Conservation (phyloP, 2,113 vertebrate species). For the Gorsachius goisagi region DNA sequence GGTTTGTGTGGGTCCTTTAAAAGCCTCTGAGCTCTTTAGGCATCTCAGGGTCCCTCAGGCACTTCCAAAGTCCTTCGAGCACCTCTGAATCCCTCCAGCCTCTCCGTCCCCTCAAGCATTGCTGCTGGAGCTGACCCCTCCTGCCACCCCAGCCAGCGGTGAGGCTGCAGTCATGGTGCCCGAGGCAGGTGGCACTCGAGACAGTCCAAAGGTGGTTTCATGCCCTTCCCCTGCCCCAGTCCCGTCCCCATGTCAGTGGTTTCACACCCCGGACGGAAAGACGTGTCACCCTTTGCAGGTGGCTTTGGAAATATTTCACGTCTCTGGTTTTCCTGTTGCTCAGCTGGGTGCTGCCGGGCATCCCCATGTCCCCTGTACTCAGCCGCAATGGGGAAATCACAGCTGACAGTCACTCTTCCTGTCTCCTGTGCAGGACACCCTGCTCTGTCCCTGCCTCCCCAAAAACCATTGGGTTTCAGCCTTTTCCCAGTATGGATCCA, state of each 20-base stretch:
- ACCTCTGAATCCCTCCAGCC: background rate
- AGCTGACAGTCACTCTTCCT: background rate
- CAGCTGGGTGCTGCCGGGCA: background rate
- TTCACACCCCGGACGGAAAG: background rate
- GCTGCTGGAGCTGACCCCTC: background rate
- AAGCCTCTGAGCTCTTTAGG: background rate
- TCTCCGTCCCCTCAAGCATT: background rate
- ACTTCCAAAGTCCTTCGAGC: background rate
- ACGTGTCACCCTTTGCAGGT: background rate
- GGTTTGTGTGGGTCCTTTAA: background rate
- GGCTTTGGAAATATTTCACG: background rate
- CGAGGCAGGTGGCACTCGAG: background rate
- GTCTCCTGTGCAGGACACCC: background rate
- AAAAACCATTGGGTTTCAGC: background rate
- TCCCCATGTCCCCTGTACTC: rapidly evolving
- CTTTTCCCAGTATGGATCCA: background rate
- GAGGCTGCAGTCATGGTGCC: rapidly evolving
- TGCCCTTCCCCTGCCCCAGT: background rate
- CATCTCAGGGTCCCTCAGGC: background rate
- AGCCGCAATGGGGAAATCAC: background rate
- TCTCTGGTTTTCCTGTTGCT: slow-evolving; percentile 52
- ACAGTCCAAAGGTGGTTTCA: background rate
- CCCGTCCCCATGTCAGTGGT: background rate
- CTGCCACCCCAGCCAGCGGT: background rate
- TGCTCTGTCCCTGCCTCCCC: background rate